phyloP scores from a whole-genome alignment of 1,140 invertebrate species.

The Himalopsyche phryganea region DNA sequence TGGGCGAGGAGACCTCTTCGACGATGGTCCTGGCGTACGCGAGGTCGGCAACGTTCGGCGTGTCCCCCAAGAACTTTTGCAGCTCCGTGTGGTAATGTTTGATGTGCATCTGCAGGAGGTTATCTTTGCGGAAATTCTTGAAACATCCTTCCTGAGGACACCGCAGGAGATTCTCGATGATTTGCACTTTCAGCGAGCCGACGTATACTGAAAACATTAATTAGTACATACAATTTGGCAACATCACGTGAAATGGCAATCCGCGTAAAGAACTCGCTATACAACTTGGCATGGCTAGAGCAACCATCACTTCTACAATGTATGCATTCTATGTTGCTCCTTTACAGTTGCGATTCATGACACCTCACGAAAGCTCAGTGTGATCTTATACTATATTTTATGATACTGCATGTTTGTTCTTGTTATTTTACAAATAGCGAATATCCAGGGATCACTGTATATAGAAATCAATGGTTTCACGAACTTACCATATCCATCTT shows the following conservation, averaged over 20 bases:
- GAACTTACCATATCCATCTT: conserved; percentile 35
- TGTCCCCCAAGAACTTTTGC: conserved; percentile 68
- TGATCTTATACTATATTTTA: too few species aligned
- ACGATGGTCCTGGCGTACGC: conserved; percentile 73
- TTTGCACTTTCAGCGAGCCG: conserved; percentile 65
- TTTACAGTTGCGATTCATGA: too few species aligned
- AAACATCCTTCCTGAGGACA: conserved; percentile 80
- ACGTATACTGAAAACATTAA: conserved; percentile 55
- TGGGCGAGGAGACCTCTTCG: conserved; percentile 41
- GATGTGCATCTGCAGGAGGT: conserved; percentile 84
- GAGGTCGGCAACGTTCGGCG: conserved; percentile 80
- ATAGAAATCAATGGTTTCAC: too few species aligned
- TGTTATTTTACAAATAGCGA: too few species aligned
- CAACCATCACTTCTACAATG: too few species aligned
- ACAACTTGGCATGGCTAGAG: too few species aligned
- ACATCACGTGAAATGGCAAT: too few species aligned
- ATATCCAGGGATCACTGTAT: too few species aligned
- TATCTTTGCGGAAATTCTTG: conserved; percentile 88
- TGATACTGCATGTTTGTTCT: too few species aligned
- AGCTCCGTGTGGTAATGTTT: conserved; percentile 85
- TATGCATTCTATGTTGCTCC: too few species aligned
- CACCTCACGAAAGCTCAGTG: too few species aligned
- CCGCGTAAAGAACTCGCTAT: too few species aligned
- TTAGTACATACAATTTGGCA: background rate
- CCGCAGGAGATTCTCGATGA: conserved; percentile 67